Percentiles rank a stretch among this genome's conserved stretches.
These are phyloP conservation scores for Hylomyscus alleni DNA, from an alignment of 2,797 vertebrate species.

Conservation along the genomic window DNA sequence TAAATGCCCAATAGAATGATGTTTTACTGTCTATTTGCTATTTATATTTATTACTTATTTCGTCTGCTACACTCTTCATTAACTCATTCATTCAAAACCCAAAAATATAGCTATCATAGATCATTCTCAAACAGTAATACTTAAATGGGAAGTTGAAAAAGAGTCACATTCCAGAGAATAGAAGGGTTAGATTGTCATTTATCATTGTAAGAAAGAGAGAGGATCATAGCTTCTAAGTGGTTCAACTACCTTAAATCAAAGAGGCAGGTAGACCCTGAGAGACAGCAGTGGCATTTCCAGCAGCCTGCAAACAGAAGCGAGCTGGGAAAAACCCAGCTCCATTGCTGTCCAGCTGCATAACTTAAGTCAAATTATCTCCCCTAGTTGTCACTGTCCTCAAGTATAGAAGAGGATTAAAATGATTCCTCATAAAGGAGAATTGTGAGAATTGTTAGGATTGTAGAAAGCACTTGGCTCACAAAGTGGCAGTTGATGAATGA, in stretches of 20 bases:
- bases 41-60: neutral
- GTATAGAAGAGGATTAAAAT: neutral
- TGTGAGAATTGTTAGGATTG: neutral
- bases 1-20: neutral
- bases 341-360: neutral
- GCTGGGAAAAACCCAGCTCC: neutral
- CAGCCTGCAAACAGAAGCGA: neutral
- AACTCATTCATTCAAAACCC: neutral
- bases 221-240: neutral
- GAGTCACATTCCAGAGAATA: neutral
- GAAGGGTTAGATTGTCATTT: neutral
- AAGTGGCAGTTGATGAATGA: constrained; percentile 27
- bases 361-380: neutral
- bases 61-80: neutral
- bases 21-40: neutral
- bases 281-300: neutral
- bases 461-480: neutral
- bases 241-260: neutral
- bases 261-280: neutral
- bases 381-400: neutral
- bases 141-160: neutral
- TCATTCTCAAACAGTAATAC: neutral
- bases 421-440: neutral
- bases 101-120: neutral
- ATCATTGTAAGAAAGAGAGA: neutral